Evolutionary conservation across 1,140 invertebrate species (phyloP).

Genomic region (Lepeophtheirus salmonis): DNA sequence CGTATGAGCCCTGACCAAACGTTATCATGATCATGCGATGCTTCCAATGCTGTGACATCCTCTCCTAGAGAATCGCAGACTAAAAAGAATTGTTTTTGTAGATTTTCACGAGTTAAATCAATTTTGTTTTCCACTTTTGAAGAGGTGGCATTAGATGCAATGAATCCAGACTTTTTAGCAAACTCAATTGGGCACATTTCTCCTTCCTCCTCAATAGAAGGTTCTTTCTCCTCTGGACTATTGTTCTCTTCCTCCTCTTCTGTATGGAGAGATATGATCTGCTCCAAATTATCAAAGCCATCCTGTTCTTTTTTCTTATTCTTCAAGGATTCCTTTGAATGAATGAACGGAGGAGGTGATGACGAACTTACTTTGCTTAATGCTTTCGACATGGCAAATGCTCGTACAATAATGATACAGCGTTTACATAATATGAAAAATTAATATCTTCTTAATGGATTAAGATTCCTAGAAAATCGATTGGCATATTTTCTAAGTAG

Average conservation of each 20-base stretch:
- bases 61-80: neutral
- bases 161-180: neutral
- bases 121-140: neutral
- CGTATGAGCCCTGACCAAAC: neutral
- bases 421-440: too few relatives aligned
- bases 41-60: neutral
- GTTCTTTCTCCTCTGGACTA: neutral
- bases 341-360: neutral
- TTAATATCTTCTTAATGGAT: too few relatives aligned
- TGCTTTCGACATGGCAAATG: neutral
- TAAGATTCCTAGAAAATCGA: too few relatives aligned
- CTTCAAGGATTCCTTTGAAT: neutral
- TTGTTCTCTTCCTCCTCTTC: neutral
- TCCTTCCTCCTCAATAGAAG: neutral
- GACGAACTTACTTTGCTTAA: neutral
- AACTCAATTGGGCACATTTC: neutral
- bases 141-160: neutral
- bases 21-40: neutral
- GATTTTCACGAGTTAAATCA: neutral
- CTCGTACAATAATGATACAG: too few relatives aligned
- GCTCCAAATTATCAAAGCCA: neutral
- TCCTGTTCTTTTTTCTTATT: neutral
- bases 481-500: too few relatives aligned
- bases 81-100: neutral
- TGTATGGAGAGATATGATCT: neutral